These are phyloP conservation scores for Asbolus verrucosus DNA, from an alignment of 1,140 invertebrate species.

Conservation along the genomic window DNA sequence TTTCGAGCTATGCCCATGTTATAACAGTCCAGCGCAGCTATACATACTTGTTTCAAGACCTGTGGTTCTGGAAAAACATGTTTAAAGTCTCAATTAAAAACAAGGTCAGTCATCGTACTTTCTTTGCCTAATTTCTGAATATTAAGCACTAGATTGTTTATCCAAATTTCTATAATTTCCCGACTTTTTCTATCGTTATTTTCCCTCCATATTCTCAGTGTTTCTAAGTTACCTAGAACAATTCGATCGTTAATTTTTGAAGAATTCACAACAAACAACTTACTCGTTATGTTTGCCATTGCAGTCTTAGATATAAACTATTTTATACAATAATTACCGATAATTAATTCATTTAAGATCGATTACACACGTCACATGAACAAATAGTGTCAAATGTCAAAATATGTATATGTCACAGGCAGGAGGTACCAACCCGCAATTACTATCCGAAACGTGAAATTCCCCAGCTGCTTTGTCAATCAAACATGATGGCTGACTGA, in stretches of 20 bases:
- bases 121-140: conserved; percentile 91
- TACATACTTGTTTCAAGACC: conserved; percentile 92
- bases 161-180: conserved; percentile 91
- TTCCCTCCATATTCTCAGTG: conserved; percentile 91
- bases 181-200: conserved; percentile 89
- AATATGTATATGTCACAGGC: background rate
- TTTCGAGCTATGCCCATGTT: conserved; percentile 81
- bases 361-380: conserved; percentile 1
- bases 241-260: background rate
- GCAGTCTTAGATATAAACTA: too few relatives aligned
- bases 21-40: conserved; percentile 92
- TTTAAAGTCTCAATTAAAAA: background rate
- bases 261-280: conserved; percentile 17
- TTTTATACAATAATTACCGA: too few relatives aligned
- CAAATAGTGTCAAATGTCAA: background rate
- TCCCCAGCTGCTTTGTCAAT: conserved; percentile 1
- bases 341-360: too few relatives aligned
- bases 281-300: conserved; percentile 17
- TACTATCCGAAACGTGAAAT: background rate
- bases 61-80: conserved; percentile 79
- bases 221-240: conserved; percentile 81
- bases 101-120: conserved; percentile 72
- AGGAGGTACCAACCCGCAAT: background rate
- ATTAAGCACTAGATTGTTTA: conserved; percentile 78
- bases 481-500: conserved; percentile 34